A percentile compares a stretch with the other conserved stretches of the same genome.
Conservation (phyloP, 2,888 invertebrate species). For the Eledona agricola region DNA sequence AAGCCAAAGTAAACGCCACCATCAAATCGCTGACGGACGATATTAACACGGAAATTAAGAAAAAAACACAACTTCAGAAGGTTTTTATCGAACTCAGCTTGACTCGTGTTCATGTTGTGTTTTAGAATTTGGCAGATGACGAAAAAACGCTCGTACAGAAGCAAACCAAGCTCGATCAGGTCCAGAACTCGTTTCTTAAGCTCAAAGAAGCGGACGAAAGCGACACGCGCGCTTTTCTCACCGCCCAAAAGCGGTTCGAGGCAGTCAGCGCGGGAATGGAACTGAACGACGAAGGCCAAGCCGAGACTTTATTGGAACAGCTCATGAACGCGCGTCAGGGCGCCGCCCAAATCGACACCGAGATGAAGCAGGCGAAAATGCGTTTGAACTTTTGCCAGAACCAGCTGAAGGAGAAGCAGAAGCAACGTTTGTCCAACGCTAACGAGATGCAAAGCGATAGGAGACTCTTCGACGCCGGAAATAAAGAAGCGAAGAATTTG, state of each 20-base stretch:
- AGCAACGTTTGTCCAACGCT: constrained; percentile 73
- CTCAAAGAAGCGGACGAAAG: constrained; percentile 73
- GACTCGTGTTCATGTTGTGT: not conserved
- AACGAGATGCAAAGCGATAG: constrained; percentile 74
- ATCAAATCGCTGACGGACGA: constrained; percentile 72
- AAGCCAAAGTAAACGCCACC: constrained; percentile 72
- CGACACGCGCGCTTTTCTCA: constrained; percentile 73
- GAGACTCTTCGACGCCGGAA: constrained; percentile 66
- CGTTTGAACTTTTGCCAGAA: constrained; percentile 71
- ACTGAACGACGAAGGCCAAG: constrained; percentile 79
- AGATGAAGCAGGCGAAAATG: constrained; percentile 81
- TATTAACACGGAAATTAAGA: constrained; percentile 74
- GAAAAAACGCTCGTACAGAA: constrained; percentile 69
- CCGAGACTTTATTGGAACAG: constrained; percentile 88
- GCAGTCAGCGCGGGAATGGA: constrained; percentile 85
- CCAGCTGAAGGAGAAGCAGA: constrained; percentile 71
- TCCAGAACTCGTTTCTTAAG: constrained; percentile 71
- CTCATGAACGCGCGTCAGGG: constrained; percentile 83
- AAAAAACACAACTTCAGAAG: constrained; percentile 72
- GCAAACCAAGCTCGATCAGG: constrained; percentile 68
- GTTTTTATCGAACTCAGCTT: constrained; percentile 29
- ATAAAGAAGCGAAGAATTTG: constrained; percentile 67
- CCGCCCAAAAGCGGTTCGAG: constrained; percentile 82
- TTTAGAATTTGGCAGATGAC: constrained; percentile 72
- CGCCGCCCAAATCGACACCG: constrained; percentile 79